Conservation (phyloP, 1,140 invertebrate genomes). For the Venustaconcha ellipsiformis region DNA sequence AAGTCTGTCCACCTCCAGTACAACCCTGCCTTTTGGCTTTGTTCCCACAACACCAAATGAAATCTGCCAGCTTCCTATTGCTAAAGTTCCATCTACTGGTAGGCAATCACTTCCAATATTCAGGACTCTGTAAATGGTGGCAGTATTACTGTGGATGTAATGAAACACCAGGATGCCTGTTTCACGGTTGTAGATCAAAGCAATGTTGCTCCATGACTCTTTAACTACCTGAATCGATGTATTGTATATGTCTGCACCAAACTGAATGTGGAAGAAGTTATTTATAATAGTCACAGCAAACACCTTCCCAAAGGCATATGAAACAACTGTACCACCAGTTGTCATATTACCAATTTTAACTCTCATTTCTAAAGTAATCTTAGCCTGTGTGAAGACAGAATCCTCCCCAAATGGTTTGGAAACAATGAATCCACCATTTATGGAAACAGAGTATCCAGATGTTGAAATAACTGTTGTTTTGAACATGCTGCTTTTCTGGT, state of each 20-base stretch:
- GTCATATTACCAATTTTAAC: too few relatives aligned
- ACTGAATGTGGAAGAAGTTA: too few relatives aligned
- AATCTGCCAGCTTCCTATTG: conserved; percentile 37
- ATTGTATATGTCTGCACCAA: not conserved
- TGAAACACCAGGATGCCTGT: conserved; percentile 22
- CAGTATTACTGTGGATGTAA: conserved; percentile 19
- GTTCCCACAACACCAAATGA: conserved; percentile 5
- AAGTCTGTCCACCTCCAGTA: conserved; percentile 31
- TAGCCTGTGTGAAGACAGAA: too few relatives aligned
- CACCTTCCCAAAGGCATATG: too few relatives aligned
- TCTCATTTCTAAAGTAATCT: too few relatives aligned
- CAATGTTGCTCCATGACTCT: conserved; percentile 35
- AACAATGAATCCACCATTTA: too few relatives aligned
- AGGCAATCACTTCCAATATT: conserved; percentile 13
- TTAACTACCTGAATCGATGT: conserved; percentile 10
- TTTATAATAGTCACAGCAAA: too few relatives aligned
- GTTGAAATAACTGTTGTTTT: too few relatives aligned
- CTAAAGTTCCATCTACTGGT: conserved; percentile 14
- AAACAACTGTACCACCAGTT: too few relatives aligned
- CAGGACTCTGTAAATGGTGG: not conserved
- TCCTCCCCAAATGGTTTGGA: too few relatives aligned
- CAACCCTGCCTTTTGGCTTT: conserved; percentile 10
- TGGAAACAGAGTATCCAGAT: too few relatives aligned
- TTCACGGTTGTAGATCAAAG: conserved; percentile 23
- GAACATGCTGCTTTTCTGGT: too few relatives aligned